Base-by-base conservation (phyloP, 2,113 vertebrate species). In the Pseudonaja textilis region DNA sequence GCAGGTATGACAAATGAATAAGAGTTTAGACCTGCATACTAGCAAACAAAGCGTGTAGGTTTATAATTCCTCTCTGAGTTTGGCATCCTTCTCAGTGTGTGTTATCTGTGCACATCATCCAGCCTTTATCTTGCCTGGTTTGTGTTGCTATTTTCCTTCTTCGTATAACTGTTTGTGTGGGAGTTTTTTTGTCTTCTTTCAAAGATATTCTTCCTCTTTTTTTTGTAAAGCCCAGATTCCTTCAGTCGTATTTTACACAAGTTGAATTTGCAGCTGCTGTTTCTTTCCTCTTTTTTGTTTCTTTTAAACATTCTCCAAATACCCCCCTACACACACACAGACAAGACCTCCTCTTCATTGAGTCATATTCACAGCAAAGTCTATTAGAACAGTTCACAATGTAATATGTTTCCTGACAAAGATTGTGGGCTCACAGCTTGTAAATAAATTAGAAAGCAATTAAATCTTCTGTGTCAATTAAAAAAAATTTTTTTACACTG, bases 381-480 rank as follows among this genome's bases (percentile, higher is more conserved):
- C 97, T 95, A 18, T 94, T 95, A 93, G 69, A 96, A 97, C 96
- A 96, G 97, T 88, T 97, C 96, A 96, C 96, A 98, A 98, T 96
- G 96, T 96, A 97, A 97, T 96, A 97, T 97, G 97, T 98, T 98
- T 97, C 97, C 97, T 98, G 97, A 97, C 97, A 98, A 98, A 98
- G 98, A 98, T 98, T 98, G 97, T 98, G 98, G 97, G 98, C 98
- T 98, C 98, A 97, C 98, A 98, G 55, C 97, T 97, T 98, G 98
- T 98, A 96, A 92, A 97, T 97, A 87, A 98, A 98, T 96, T 97
- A 96, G 61, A 98, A 98, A 98, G 88, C 97, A 64, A 96, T 97
- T 97, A 96, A 97, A 97, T 98, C 97, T 98, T 87, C 97, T 97
- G 96, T 97, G 97, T 98, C 97, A 98, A 98, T 96, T 96, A 97